Evolutionary conservation across 1,140 invertebrate species (phyloP), one percentile per base, ranked within the genome.

Genomic region (Hylyphantes graminicola): DNA sequence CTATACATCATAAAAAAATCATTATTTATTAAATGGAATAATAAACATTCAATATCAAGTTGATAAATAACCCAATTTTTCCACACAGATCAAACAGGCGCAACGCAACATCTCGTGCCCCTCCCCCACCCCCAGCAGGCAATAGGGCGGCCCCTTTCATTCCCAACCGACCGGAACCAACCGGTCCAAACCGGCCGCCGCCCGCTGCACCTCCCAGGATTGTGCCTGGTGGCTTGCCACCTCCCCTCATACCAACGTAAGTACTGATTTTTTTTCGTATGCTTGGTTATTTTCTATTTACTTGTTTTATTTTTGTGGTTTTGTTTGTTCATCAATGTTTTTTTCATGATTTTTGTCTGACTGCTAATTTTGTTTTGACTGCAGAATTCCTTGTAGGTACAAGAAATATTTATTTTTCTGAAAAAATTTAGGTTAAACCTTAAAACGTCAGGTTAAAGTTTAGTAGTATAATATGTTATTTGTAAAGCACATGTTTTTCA

Each of bases 201-300:
- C 88, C 91, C 54, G 90, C 91, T 53, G 89, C 90, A 19, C 87
- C 88, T 70, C 86, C 89, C 54, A 88, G 87, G 81, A 86, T 81
- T 48, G 87, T 87, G 48, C 88, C 88, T 63, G 86, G 85, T 54
- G 88, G 86, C 7, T 93, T 93, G 87, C 95, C 95, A 86, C 94
- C 96, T 86, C 96, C 96, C 86, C 93, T 97, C 88, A 94, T 97
- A 90, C 96, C 96, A 90, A 96, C 95, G 96, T 97, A 93, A 97
- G 96, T 96, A 91, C 77, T 82, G n/a, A n/a, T 13, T 76, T 51
- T 12, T 13, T 9, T 59, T 59, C 8, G n/a, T 59, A 13, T 12
- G 12, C 4, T 59, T 59, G 11, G 12, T 6, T 13, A 59, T n/a
- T 59, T 59, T 59, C 57, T 57, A 57, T 57, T 8, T 10, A 57